Conservation (phyloP, 2,113 vertebrate species). For the Solenodon paradoxus region DNA sequence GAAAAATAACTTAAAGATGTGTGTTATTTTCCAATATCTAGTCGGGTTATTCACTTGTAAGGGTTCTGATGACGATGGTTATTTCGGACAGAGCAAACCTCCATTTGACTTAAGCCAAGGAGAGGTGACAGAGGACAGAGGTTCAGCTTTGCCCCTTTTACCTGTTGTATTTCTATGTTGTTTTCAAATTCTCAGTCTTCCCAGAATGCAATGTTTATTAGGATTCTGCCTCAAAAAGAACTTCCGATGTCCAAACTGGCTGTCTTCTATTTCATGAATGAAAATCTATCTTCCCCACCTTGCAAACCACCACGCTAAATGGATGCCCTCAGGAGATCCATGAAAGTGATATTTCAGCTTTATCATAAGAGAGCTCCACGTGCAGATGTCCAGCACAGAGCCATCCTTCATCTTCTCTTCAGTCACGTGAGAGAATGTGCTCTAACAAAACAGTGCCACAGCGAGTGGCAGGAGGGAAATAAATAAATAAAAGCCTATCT, state of each 20-base stretch:
- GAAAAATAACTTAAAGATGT: conserved; percentile 73
- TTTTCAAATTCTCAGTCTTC: conserved; percentile 64
- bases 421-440: neutral
- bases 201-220: conserved; percentile 65
- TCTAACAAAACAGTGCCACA: neutral
- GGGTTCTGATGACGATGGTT: conserved; percentile 56
- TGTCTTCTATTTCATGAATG: conserved; percentile 65
- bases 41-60: conserved; percentile 42
- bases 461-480: neutral
- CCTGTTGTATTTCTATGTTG: conserved; percentile 60
- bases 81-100: conserved; percentile 72
- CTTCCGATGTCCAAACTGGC: conserved; percentile 54
- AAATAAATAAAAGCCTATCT: neutral
- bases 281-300: conserved; percentile 58
- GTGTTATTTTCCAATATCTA: conserved; percentile 75
- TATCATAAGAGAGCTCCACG: neutral
- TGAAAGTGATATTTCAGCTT: conserved; percentile 42
- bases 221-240: conserved; percentile 66
- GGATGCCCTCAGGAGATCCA: conserved; percentile 45
- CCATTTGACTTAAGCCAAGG: neutral
- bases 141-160: conserved; percentile 41
- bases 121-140: neutral
- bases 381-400: neutral
- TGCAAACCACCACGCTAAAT: conserved; percentile 36
- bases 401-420: conserved; percentile 30